Evolutionary conservation across 2,113 vertebrate genomes (phyloP).

Genomic region (Calcarius ornatus): DNA sequence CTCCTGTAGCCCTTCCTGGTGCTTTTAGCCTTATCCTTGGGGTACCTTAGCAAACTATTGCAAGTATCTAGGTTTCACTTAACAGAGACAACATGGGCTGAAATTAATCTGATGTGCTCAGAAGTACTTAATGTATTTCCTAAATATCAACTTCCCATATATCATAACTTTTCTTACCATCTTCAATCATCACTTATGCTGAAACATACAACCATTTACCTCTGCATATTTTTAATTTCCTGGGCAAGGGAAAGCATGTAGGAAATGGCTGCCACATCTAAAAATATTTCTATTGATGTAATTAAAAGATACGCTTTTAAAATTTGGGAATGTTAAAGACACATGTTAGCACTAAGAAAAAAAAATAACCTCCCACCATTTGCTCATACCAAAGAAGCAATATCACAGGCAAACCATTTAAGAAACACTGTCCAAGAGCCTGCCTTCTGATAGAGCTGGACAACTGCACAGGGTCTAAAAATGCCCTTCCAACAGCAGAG

Average conservation of each 20-base stretch:
- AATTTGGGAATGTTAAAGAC: background rate
- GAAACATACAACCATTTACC: background rate
- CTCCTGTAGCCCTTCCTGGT: background rate
- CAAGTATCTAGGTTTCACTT: background rate
- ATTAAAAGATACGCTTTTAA: background rate
- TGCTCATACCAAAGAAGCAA: background rate
- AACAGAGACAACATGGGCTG: background rate
- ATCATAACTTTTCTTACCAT: background rate
- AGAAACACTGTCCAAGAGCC: background rate
- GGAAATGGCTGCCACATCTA: background rate
- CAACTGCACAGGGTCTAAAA: constrained; percentile 35
- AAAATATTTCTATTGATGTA: background rate
- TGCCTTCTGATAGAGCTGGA: constrained; percentile 10
- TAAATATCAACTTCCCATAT: background rate
- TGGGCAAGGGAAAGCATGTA: background rate
- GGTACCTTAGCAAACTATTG: background rate
- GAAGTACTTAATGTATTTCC: background rate
- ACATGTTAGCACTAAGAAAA: background rate
- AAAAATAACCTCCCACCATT: background rate
- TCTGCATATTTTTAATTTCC: background rate
- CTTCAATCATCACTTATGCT: background rate
- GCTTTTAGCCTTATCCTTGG: background rate
- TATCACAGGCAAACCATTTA: background rate
- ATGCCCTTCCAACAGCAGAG: background rate
- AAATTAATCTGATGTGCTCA: background rate